Conservation (phyloP, 2,888 invertebrate genomes). For the Sussaba pulchella region DNA sequence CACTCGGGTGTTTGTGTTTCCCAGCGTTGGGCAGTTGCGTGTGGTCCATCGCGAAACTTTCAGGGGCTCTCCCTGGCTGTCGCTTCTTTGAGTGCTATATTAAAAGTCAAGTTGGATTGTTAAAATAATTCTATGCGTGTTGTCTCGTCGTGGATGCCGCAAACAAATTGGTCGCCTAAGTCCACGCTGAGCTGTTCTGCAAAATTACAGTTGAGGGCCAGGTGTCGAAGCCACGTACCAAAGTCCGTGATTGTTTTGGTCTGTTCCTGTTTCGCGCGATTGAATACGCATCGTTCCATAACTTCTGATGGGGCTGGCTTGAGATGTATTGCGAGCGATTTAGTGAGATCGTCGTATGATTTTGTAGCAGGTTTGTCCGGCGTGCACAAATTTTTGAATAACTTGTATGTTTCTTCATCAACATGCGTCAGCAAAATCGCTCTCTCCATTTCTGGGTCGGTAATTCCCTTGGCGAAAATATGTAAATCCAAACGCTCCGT, state of each 20-base stretch:
- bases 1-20: too few relatives aligned
- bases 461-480: constrained; percentile 53
- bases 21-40: too few relatives aligned
- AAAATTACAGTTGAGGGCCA: constrained; percentile 49
- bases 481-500: constrained; percentile 54
- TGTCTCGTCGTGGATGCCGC: constrained; percentile 44
- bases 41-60: constrained; percentile 42
- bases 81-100: constrained; percentile 32
- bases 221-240: constrained; percentile 19
- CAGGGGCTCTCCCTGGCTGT: constrained; percentile 12
- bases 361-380: constrained; percentile 51
- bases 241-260: constrained; percentile 48
- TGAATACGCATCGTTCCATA: constrained; percentile 53
- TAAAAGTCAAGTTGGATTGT: constrained; percentile 33
- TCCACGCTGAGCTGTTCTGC: constrained; percentile 3
- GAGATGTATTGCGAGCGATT: constrained; percentile 6
- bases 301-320: constrained; percentile 20
- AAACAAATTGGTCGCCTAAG: constrained; percentile 48
- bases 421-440: constrained; percentile 55
- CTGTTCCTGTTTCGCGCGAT: constrained; percentile 45
- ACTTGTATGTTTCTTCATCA: constrained; percentile 58
- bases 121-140: constrained; percentile 51
- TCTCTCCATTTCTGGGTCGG: constrained; percentile 42
- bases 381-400: constrained; percentile 50
- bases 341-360: constrained; percentile 40